A percentile compares a stretch with the other conserved stretches of the same genome.
phyloP scores from a whole-genome alignment of 2,888 invertebrate genomes.

The Endomychus coccineus region DNA sequence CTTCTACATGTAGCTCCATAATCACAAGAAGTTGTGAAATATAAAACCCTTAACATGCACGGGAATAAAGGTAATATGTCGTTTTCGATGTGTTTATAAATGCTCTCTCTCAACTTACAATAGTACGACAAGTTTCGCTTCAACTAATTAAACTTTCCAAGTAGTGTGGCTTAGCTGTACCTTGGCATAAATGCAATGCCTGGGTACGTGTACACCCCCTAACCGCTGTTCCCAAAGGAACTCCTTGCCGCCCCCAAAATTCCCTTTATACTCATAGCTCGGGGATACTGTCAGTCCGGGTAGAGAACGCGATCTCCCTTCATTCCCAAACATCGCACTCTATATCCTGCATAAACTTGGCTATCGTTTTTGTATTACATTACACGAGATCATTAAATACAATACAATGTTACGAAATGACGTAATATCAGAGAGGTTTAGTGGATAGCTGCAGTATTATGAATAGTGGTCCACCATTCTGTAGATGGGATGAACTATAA shows the following conservation, averaged over 20 bases:
- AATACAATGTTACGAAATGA: too few relatives aligned
- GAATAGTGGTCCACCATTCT: too few relatives aligned
- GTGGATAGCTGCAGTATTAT: too few relatives aligned
- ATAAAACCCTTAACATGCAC: too few relatives aligned
- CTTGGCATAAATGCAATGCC: conserved; percentile 13
- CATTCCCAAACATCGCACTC: not conserved
- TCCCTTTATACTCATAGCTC: conserved; percentile 38
- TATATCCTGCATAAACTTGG: not conserved
- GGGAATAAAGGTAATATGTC: too few relatives aligned
- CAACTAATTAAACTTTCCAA: conserved; percentile 47
- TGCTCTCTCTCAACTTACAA: conserved; percentile 37
- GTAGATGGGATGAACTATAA: too few relatives aligned
- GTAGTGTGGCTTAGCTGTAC: conserved; percentile 41
- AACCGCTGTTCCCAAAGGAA: conserved; percentile 22
- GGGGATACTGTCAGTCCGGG: conserved; percentile 40
- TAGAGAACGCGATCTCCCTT: conserved; percentile 16
- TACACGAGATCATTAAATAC: too few relatives aligned
- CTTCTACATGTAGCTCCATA: too few relatives aligned
- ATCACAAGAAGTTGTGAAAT: too few relatives aligned
- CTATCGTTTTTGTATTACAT: too few relatives aligned
- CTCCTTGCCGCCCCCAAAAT: conserved; percentile 21
- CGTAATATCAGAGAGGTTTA: too few relatives aligned
- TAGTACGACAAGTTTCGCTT: conserved; percentile 41
- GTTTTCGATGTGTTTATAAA: conserved; percentile 20
- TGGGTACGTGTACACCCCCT: conserved; percentile 14